Evolutionary conservation across 2,113 vertebrate species (phyloP).

Genomic region (Myrmecophaga tridactyla): DNA sequence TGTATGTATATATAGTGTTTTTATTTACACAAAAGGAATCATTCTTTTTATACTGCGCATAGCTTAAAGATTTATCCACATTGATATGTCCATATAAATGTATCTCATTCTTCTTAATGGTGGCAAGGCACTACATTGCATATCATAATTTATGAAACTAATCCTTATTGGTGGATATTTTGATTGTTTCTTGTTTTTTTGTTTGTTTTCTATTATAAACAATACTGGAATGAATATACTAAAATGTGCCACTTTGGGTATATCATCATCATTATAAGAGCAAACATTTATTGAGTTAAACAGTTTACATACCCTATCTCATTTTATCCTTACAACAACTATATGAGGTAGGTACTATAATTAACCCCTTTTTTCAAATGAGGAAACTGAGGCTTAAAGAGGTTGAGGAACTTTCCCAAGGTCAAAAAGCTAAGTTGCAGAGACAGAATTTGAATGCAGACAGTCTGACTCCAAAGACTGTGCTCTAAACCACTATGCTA

Average conservation of each 20-base stretch:
- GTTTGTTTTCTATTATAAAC: background rate
- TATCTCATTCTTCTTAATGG: background rate
- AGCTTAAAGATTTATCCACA: constrained; percentile 29
- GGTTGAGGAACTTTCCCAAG: background rate
- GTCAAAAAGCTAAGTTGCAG: background rate
- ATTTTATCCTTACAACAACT: constrained; percentile 10
- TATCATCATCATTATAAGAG: background rate
- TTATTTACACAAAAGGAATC: constrained; percentile 36
- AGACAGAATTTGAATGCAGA: background rate
- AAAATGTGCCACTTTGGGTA: background rate
- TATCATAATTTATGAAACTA: constrained; percentile 6
- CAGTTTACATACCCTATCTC: background rate
- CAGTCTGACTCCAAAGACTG: background rate
- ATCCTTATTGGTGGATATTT: background rate
- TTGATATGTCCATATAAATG: background rate
- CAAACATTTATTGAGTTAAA: background rate
- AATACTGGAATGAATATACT: background rate
- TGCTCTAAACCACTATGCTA: background rate
- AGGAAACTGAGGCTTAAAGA: background rate
- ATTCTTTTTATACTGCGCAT: background rate
- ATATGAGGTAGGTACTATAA: background rate
- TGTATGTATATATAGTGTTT: background rate
- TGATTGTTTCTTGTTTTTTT: background rate
- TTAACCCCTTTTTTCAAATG: constrained; percentile 18
- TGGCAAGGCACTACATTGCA: background rate